Evolutionary conservation across 2,797 vertebrate species (phyloP), one percentile per base, ranked within the genome.

Genomic region (Argya squamiceps): DNA sequence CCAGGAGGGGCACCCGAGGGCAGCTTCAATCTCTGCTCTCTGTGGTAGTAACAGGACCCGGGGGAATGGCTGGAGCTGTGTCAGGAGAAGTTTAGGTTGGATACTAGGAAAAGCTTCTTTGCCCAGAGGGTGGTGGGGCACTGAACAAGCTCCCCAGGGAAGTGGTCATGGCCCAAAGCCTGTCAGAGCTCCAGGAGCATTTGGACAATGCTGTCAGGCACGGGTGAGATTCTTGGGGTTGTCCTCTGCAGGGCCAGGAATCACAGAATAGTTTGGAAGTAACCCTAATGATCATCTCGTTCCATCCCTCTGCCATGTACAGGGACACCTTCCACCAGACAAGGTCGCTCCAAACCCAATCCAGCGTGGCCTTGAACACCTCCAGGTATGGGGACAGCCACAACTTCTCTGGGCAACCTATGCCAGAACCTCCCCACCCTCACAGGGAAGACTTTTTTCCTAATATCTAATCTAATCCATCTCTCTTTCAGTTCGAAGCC

Each of bases 291-390:
- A 18, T 15, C 12, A 29, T 12, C 41, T 49, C 2, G 0, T 62
- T 69, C 47, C 32, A 47, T 26, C 12, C 15, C 46, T 32, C 22
- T 55, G 49, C 27, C 63, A 12, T 15, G 19, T 34, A 32, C 32
- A 76, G 55, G 27, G 43, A 26, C 55, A 55, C 13, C 20, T 49
- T 21, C 23, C 36, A 24, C 22, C 27, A 3, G 1, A 0, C 27
- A 46, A 32, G 26, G 12, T 23, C 1, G 1, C 46, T 60, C 47
- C 19, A 32, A 75, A 23, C 18, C 47, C 26, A 1, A 0, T 30
- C 52, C 59, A 34, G 2, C 20, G 10, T 6, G 9, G 30, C 26
- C 26, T 55, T 27, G 62, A 3, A 36, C 36, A 15, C 9, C 24
- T 34, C 22, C 47, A 68, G 34, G 11, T 12, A 27, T 9, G 41